These are phyloP conservation scores for Gobio gobio DNA, from an alignment of 2,113 vertebrate species.

Conservation along the genomic window DNA sequence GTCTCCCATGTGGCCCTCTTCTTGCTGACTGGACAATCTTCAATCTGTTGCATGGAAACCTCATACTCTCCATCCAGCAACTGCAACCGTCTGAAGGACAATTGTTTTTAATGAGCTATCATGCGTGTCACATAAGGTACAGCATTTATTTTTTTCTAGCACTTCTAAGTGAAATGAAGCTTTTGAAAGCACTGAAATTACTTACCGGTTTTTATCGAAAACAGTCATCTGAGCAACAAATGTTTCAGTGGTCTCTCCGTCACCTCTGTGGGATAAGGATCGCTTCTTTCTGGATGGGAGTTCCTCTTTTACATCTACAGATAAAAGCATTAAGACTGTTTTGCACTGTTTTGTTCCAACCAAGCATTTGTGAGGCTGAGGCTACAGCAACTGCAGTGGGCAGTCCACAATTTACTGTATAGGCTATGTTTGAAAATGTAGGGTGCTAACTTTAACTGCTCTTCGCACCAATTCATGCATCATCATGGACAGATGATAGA, in stretches of 20 bases:
- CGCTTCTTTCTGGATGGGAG: conserved; percentile 90
- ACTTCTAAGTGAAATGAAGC: background rate
- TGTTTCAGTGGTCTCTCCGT: conserved; percentile 85
- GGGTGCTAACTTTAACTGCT: conserved; percentile 16
- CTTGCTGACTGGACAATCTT: conserved; percentile 96
- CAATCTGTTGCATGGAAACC: conserved; percentile 98
- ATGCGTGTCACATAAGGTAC: background rate
- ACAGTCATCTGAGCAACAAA: conserved; percentile 98
- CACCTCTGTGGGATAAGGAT: conserved; percentile 87
- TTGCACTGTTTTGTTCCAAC: background rate
- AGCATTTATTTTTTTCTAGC: background rate
- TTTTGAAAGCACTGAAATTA: background rate
- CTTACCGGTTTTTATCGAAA: conserved; percentile 97
- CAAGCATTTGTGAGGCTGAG: background rate
- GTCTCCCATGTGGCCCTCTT: conserved; percentile 99
- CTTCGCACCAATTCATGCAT: conserved; percentile 23
- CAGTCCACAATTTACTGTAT: background rate
- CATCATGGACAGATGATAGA: conserved; percentile 20
- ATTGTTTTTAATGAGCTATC: background rate
- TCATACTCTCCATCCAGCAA: conserved; percentile 97
- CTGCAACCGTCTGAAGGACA: conserved; percentile 85
- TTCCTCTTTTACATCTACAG: conserved; percentile 89
- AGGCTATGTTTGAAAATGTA: conserved; percentile 20
- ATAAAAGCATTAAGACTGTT: background rate
- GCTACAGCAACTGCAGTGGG: conserved; percentile 1